Conservation (phyloP, 2,113 vertebrate species). For the Agelaius phoeniceus region DNA sequence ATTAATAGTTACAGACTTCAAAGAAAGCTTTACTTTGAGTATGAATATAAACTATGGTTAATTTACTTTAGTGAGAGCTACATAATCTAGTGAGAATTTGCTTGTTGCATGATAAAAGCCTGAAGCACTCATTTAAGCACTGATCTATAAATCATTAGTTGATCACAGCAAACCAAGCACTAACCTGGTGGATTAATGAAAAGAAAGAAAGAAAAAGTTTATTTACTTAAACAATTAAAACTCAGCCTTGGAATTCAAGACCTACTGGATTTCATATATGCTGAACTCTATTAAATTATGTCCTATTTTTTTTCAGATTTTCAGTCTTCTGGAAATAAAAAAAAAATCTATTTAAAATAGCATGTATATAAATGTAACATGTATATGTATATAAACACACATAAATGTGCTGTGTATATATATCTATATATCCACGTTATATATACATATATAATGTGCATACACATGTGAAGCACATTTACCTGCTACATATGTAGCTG, state of each 20-base stretch:
- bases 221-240: background rate
- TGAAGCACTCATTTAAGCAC: background rate
- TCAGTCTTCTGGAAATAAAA: background rate
- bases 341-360: background rate
- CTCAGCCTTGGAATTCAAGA: background rate
- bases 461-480: background rate
- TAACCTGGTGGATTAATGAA: background rate
- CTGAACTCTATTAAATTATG: background rate
- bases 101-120: background rate
- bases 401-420: background rate
- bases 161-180: background rate
- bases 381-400: rapidly evolving
- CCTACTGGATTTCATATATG: background rate
- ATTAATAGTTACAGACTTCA: background rate
- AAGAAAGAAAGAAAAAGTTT: background rate
- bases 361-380: background rate
- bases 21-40: background rate
- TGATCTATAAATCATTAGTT: background rate
- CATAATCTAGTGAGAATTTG: background rate
- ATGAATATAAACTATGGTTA: background rate
- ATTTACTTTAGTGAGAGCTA: background rate
- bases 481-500: background rate
- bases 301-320: background rate
- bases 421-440: too few species aligned
- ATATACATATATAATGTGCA: background rate